Base-by-base conservation (phyloP, 2,113 vertebrate genomes). In the Psilopsiagon aurifrons region DNA sequence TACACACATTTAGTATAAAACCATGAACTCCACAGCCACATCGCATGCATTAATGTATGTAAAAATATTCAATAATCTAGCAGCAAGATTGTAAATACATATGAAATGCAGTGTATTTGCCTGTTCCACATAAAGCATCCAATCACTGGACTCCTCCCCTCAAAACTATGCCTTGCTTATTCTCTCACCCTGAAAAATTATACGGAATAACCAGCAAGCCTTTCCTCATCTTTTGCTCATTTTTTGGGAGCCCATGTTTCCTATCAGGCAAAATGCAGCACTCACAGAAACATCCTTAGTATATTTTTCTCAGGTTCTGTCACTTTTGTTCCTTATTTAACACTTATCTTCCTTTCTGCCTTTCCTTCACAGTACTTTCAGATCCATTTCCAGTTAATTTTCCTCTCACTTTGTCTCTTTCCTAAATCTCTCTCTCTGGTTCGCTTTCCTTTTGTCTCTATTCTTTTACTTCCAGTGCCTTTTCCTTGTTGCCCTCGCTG, bases 1-100 rank as follows among this genome's bases (percentile, higher is more conserved):
- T 49, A 47, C 18, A 37, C 51, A 62, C 2, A 2, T 87, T 85
- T 69, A 80, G 31, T 73, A 70, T 83, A 68, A 91, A 90, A 44
- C 88, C 23, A 31, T 49, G 28, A 91, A 54, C 69, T 73, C 83
- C 73, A 31, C 35, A 93, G 57, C n/a, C 73, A 84, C 91, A 87
- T 90, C 83, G 73, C 17, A 93, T 43, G 57, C 62, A 33, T 78
- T 91, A 94, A 92, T 85, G 20, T 83, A 85, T 86, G 86, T 51
- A 82, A 96, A 96, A 94, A 89, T 91, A 94, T 94, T 94, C 77
- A 37, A 69, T 94, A 92, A 79, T 62, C 67, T 68, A 79, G 73
- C 0, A 0, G 49, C 66, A 87, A 79, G 92, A 57, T 89, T 85
- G 92, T 84, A 91, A 96, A 96, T 52, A 82, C 44, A 39, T 59